A percentile compares a stretch with the other conserved stretches of the same genome.
Conservation (phyloP, 2,113 vertebrate species). For the Alethe diademata region DNA sequence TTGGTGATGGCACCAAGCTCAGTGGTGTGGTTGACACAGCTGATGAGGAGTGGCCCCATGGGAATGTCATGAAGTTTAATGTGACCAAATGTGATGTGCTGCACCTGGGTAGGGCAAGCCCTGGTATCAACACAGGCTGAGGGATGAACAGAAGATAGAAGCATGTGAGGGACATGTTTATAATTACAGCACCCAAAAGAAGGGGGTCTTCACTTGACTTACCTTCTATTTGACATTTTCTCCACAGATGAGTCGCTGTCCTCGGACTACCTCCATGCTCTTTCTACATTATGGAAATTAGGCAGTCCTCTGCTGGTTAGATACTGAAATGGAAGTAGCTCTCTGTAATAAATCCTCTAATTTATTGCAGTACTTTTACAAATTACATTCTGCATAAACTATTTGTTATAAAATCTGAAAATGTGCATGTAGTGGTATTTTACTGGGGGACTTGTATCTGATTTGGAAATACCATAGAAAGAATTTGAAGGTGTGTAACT, state of each 20-base stretch:
- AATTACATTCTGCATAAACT: neutral
- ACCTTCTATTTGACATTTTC: neutral
- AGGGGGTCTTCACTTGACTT: neutral
- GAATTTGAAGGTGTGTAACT: neutral
- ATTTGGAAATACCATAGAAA: neutral
- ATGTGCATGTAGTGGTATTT: neutral
- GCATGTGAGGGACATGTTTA: neutral
- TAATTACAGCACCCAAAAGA: neutral
- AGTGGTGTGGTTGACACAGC: neutral
- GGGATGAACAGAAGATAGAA: neutral
- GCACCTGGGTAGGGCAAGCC: neutral
- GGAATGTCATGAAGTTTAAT: neutral
- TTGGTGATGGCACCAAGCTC: neutral
- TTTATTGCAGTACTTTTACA: conserved; percentile 13
- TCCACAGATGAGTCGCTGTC: neutral
- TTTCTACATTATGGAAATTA: neutral
- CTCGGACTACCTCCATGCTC: neutral
- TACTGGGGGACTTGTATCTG: neutral
- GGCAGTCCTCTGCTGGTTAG: neutral
- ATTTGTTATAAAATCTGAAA: conserved; percentile 16
- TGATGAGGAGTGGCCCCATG: neutral
- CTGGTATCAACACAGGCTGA: too few relatives aligned
- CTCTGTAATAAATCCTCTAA: neutral
- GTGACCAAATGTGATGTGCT: fast-evolving
- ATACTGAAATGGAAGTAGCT: neutral